Evolutionary conservation across 2,113 vertebrate species (phyloP), one percentile per base, ranked within the genome.

Genomic region (Chionodraco myersi): DNA sequence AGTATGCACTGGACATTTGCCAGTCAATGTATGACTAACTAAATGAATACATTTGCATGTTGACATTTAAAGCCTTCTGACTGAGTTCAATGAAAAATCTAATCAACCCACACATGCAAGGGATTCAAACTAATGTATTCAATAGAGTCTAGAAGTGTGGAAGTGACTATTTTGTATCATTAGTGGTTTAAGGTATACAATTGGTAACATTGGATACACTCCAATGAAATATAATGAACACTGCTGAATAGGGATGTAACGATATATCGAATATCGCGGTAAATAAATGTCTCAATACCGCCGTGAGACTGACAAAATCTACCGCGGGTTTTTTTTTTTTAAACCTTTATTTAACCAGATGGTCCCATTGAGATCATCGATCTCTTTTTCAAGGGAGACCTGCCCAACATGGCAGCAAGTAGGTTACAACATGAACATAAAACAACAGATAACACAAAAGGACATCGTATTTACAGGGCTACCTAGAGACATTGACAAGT

Each of bases 71-170:
- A 59, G 18, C 47, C 26, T n/a, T 16, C 61, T 23, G 12, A 57
- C 36, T 64, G 23, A 80, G 45, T 75, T 76, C 51, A 79, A 65
- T 54, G 10, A 26, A 58, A 82, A 74, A 60, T 48, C 0, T 2
- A 11, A 66, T 72, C 54, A 67, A 64, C 53, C 57, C 36, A 14
- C 30, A 30, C 45, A 75, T 75, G 47, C 60, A 58, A 15, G 36
- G 15, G 15, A 72, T 77, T 60, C 48, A 26, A 67, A 75, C 5
- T 56, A 5, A 64, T 83, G 76, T 61, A 59, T 59, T 34, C 34
- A 14, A 68, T 72, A 41, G 64, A 36, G 58, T 45, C 48, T 36
- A 47, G 21, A 57, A 7, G 11, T 68, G 18, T 68, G 11, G 2
- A 47, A 26, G 9, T 16, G 15, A 69, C 70, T 70, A 23, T 56